Percentiles rank a stretch among this genome's conserved stretches.
Evolutionary conservation across 2,797 vertebrate genomes (phyloP).

Genomic region (Choloepus didactylus): DNA sequence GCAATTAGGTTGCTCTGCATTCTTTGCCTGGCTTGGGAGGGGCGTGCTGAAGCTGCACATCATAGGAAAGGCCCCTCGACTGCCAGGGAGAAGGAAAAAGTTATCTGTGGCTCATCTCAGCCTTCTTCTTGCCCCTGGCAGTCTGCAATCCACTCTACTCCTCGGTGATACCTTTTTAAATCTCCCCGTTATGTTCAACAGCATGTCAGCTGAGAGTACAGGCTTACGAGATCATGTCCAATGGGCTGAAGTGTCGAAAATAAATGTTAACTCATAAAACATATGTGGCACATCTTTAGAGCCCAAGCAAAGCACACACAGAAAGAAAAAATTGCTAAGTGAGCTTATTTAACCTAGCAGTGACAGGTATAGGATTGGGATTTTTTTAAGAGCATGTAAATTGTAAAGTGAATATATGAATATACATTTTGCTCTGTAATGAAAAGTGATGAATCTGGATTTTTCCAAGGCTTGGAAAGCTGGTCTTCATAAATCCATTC

Average conservation of each 20-base stretch:
- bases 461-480: slow-evolving; percentile 45
- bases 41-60: not conserved
- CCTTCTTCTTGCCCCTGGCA: slow-evolving; percentile 48
- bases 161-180: slow-evolving; percentile 49
- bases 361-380: not conserved
- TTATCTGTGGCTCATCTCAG: not conserved
- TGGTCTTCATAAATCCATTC: not conserved
- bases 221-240: slow-evolving; percentile 65
- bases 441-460: not conserved
- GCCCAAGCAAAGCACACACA: not conserved
- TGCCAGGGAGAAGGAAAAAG: not conserved
- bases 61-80: not conserved
- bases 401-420: not conserved
- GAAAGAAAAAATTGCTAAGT: not conserved
- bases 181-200: slow-evolving; percentile 71
- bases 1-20: not conserved
- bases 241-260: slow-evolving; percentile 71
- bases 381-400: not conserved
- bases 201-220: slow-evolving; percentile 62
- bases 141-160: slow-evolving; percentile 47
- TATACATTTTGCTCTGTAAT: not conserved
- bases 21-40: not conserved
- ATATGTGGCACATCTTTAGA: not conserved
- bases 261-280: slow-evolving; percentile 79
- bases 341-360: not conserved